Percentiles rank a stretch among this genome's conserved stretches.
phyloP scores from a whole-genome alignment of 2,888 invertebrate genomes.

The Lasioglossum zephyrum region DNA sequence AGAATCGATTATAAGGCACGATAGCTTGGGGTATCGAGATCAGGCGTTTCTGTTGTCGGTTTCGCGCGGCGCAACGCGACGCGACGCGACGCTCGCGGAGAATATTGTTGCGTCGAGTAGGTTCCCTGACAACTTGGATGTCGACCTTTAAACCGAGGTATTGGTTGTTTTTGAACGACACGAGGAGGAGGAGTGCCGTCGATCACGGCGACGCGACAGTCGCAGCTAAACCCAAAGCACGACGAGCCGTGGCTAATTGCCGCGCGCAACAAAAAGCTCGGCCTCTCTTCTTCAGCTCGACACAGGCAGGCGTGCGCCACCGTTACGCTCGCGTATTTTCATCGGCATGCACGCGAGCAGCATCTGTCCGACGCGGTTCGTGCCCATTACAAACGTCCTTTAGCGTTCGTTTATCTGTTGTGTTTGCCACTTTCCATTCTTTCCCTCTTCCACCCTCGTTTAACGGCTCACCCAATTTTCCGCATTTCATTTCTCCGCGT shows the following conservation, averaged over 20 bases:
- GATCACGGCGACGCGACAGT: slow-evolving; percentile 66
- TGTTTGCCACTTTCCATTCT: slow-evolving; percentile 8
- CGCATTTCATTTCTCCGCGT: not conserved
- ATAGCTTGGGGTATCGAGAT: not conserved
- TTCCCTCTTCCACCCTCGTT: not conserved
- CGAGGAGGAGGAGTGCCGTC: slow-evolving; percentile 38
- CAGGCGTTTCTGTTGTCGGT: not conserved
- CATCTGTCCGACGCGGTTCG: slow-evolving; percentile 41
- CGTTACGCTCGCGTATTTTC: slow-evolving; percentile 58
- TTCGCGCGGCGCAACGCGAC: not conserved
- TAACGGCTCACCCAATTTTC: not conserved
- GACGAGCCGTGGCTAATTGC: slow-evolving; percentile 83
- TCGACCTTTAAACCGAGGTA: slow-evolving; percentile 44
- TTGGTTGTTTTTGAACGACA: slow-evolving; percentile 25
- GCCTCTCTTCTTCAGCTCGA: slow-evolving; percentile 63
- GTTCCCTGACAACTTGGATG: slow-evolving; percentile 17
- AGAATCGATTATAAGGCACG: not conserved
- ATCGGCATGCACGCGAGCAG: slow-evolving; percentile 60
- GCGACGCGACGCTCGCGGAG: not conserved
- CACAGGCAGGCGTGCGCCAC: slow-evolving; percentile 57
- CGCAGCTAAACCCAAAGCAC: slow-evolving; percentile 75
- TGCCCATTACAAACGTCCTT: not conserved
- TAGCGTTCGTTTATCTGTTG: not conserved
- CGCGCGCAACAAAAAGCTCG: slow-evolving; percentile 79
- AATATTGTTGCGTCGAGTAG: not conserved